Evolutionary conservation across 30 jellyfish, hydroid and myxozoan genomes (phyloP).

Genomic region (Aurelia aurita complex sp. Pacific): DNA sequence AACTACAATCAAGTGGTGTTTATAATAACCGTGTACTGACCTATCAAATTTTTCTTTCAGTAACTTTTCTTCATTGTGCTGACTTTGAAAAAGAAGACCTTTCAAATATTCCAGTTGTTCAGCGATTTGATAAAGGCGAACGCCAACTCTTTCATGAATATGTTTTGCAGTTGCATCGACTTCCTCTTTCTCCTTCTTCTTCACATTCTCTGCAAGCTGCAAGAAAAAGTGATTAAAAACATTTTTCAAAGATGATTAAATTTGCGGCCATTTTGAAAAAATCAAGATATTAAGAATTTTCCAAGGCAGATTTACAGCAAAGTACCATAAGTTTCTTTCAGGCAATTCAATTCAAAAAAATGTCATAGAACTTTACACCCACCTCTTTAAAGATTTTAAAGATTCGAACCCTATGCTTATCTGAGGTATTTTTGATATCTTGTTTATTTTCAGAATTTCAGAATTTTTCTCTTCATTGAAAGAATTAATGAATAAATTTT

Average conservation of each 20-base stretch:
- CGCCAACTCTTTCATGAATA: conserved; percentile 76
- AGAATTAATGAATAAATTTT: too few species aligned
- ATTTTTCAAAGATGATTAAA: background rate
- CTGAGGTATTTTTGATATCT: too few species aligned
- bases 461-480: too few species aligned
- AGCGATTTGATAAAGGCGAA: conserved; percentile 63
- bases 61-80: conserved; percentile 64
- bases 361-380: too few species aligned
- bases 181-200: conserved; percentile 51
- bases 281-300: too few species aligned
- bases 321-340: too few species aligned
- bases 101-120: conserved; percentile 72
- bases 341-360: too few species aligned
- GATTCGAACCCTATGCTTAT: background rate
- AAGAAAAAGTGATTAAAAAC: background rate
- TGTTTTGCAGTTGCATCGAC: conserved; percentile 62
- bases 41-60: conserved; percentile 67
- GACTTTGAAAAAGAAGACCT: conserved; percentile 49
- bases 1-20: too few species aligned
- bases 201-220: conserved; percentile 38
- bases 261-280: too few species aligned
- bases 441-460: too few species aligned
- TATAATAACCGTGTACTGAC: conserved; percentile 4
- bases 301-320: too few species aligned
- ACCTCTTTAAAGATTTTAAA: too few species aligned